phyloP scores from a whole-genome alignment of 2,888 invertebrate genomes.

The Brachylomia viminalis region DNA sequence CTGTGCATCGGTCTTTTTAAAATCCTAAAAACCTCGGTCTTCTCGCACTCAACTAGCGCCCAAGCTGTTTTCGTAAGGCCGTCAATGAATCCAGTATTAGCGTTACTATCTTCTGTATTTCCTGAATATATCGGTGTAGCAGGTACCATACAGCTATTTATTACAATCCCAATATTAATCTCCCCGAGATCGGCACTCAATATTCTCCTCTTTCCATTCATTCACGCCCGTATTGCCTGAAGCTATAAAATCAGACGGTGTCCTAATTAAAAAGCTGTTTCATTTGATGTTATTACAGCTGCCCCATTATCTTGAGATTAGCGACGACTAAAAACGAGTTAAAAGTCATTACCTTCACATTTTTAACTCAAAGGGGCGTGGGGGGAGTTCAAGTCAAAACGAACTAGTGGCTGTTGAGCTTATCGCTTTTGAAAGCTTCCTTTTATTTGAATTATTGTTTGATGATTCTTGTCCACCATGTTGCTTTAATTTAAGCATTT shows the following conservation, averaged over 20 bases:
- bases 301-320: slow-evolving; percentile 51
- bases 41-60: neutral
- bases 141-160: neutral
- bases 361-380: slow-evolving; percentile 46
- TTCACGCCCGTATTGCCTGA: slow-evolving; percentile 23
- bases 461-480: neutral
- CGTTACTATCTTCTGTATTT: neutral
- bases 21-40: neutral
- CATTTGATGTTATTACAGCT: slow-evolving; percentile 58
- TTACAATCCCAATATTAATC: slow-evolving; percentile 15
- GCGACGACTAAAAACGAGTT: slow-evolving; percentile 47
- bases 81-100: neutral
- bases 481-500: neutral
- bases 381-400: slow-evolving; percentile 11
- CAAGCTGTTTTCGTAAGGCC: neutral
- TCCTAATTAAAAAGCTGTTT: slow-evolving; percentile 56
- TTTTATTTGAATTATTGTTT: neutral
- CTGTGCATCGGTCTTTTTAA: neutral
- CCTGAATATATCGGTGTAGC: neutral
- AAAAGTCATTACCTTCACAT: slow-evolving; percentile 52
- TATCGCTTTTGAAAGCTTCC: slow-evolving; percentile 13
- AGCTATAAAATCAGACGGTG: slow-evolving; percentile 43
- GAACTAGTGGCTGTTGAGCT: slow-evolving; percentile 9
- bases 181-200: neutral
- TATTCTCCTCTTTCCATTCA: slow-evolving; percentile 10